phyloP scores from a whole-genome alignment of 2,888 invertebrate species.

The Nomada fabriciana region DNA sequence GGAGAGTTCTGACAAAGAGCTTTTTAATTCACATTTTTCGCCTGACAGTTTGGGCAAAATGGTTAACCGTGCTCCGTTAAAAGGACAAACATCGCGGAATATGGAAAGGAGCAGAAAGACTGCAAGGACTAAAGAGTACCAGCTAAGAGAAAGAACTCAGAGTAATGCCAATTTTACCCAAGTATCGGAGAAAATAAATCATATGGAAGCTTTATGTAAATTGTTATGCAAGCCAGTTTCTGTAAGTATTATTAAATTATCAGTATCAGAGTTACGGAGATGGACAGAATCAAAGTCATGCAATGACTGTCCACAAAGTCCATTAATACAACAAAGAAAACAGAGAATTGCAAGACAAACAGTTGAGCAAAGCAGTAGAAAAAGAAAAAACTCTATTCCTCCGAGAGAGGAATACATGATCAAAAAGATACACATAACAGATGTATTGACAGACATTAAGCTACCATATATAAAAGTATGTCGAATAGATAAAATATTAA shows the following conservation, averaged over 20 bases:
- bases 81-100: no score
- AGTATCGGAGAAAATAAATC: neutral
- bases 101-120: no score
- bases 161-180: neutral
- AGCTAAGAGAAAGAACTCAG: neutral
- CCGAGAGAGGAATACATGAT: neutral
- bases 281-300: neutral
- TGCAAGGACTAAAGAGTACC: neutral
- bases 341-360: neutral
- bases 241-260: constrained; percentile 31
- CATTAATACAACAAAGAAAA: neutral
- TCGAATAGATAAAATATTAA: constrained; percentile 31
- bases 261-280: neutral
- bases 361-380: neutral
- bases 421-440: neutral
- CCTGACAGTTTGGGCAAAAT: neutral
- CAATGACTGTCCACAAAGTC: neutral
- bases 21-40: neutral
- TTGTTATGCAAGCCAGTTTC: constrained; percentile 41
- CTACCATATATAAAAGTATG: constrained; percentile 25
- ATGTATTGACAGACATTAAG: neutral
- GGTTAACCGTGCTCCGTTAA: neutral
- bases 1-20: neutral
- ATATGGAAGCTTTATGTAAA: neutral
- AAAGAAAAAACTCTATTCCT: neutral